Conservation (phyloP, 2,113 vertebrate genomes). For the Eulacestoma nigropectus region DNA sequence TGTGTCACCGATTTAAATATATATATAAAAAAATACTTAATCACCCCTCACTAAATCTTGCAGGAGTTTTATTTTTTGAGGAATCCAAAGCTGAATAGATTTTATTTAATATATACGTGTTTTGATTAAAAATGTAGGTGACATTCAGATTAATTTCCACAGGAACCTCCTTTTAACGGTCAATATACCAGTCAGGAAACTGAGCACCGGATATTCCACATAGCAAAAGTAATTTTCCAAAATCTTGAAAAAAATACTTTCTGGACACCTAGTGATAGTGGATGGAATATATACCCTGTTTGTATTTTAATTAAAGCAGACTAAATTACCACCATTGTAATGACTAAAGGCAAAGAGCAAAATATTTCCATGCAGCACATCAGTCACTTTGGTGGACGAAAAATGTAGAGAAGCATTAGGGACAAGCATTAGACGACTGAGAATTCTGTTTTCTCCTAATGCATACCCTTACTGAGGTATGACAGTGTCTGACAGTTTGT, state of each 20-base stretch:
- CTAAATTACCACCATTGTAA: not conserved
- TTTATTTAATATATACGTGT: not conserved
- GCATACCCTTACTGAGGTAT: not conserved
- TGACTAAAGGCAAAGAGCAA: not conserved
- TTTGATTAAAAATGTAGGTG: not conserved
- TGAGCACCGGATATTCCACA: not conserved
- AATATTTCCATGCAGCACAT: not conserved
- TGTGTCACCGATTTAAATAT: not conserved
- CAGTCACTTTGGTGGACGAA: not conserved
- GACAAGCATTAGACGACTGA: not conserved
- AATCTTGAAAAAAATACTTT: not conserved
- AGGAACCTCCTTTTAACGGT: constrained; percentile 37
- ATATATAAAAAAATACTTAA: not conserved
- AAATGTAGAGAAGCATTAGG: not conserved
- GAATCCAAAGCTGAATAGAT: not conserved
- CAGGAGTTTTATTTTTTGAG: not conserved
- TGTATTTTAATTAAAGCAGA: constrained; percentile 2
- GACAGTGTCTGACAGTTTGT: not conserved
- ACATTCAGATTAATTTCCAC: constrained; percentile 3
- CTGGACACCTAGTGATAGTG: not conserved
- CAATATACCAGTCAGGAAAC: constrained; percentile 19
- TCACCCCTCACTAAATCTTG: not conserved
- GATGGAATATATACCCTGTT: not conserved
- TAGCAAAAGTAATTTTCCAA: constrained; percentile 19
- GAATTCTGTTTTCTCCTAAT: not conserved